Evolutionary conservation across 1,140 invertebrate species (phyloP).

Genomic region (Drosophila sucinea): DNA sequence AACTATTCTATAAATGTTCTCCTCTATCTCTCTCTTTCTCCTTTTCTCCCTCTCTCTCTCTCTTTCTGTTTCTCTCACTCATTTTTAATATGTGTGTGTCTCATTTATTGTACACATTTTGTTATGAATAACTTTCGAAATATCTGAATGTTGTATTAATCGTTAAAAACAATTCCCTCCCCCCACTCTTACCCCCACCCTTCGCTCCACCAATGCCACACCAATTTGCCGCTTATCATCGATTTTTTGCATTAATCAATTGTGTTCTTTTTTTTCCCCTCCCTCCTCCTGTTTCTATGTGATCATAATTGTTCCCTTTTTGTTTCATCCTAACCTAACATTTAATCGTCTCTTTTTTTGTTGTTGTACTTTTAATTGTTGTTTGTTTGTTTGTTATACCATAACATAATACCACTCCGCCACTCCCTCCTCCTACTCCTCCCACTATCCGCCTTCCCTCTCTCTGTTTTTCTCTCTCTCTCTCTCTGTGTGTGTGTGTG

Average conservation of each 20-base stretch:
- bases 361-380: slow-evolving; percentile 4
- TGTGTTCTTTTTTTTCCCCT: neutral
- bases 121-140: slow-evolving; percentile 7
- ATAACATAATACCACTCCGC: neutral
- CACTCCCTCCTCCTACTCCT: neutral
- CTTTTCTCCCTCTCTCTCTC: slow-evolving; percentile 16
- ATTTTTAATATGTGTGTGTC: slow-evolving; percentile 31
- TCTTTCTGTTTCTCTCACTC: slow-evolving; percentile 20
- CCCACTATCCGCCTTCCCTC: slow-evolving; percentile 6
- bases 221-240: neutral
- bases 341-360: neutral
- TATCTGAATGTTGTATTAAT: slow-evolving; percentile 20
- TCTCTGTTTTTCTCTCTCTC: slow-evolving; percentile 31
- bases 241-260: slow-evolving; percentile 9
- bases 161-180: slow-evolving; percentile 1
- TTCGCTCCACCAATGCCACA: neutral
- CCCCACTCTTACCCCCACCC: neutral
- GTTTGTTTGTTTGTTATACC: slow-evolving; percentile 8
- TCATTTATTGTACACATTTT: neutral
- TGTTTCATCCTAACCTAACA: neutral
- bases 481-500: slow-evolving; percentile 33
- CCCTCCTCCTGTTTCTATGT: neutral
- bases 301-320: neutral
- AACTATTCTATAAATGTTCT: slow-evolving; percentile 1
- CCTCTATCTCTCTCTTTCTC: slow-evolving; percentile 3